Base-by-base conservation (phyloP, 1,140 invertebrate species). In the Trichoplusia ni region DNA sequence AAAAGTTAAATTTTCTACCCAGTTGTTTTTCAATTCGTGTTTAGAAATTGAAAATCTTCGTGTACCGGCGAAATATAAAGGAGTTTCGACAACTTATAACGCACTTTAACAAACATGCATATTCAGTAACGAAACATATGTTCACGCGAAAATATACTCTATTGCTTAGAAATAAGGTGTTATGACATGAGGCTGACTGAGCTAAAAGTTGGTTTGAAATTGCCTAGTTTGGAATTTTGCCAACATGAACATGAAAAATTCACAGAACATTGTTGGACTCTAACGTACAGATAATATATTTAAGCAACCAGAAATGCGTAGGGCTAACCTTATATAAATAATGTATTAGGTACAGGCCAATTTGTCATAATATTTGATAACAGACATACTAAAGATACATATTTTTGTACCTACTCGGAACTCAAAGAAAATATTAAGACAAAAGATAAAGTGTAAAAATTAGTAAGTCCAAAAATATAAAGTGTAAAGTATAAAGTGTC, bases 61-160 rank as follows among this genome's bases (percentile, higher is more conserved):
- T 51, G 47, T 51, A 51, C 35, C 35, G 47, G 29, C 29, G 35
- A 51, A 51, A 35, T 19, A 51, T 51, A 27, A 51, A 51, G 46
- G 25, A 51, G 16, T 51, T 51, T 51, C 9, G 47, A 51, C 16
- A 19, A 21, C 47, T 51, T 13, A 51, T 1, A 35, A 51, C 21
- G 23, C 42, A 46, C 23, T 11, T 46, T 2, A 7, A 33, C 14
- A 2, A 19, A 33, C 16, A 33, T 11, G 35, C 7, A 7, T 5
- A 33, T 35, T 33, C 29, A 3, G 3, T 19, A 1, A 31, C 14
- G 4, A 2, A 11, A 19, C 7, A 51, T 1, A 23, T 1, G 0
- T 1, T 4, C 1, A 23, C 0, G 4, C 29, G 7, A 51, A 35
- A 51, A 33, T 51, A 9, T 21, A 33, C 16, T 21, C 21, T 21